phyloP scores from a whole-genome alignment of 2,797 vertebrate species.

The Craterocephalus amniculus region DNA sequence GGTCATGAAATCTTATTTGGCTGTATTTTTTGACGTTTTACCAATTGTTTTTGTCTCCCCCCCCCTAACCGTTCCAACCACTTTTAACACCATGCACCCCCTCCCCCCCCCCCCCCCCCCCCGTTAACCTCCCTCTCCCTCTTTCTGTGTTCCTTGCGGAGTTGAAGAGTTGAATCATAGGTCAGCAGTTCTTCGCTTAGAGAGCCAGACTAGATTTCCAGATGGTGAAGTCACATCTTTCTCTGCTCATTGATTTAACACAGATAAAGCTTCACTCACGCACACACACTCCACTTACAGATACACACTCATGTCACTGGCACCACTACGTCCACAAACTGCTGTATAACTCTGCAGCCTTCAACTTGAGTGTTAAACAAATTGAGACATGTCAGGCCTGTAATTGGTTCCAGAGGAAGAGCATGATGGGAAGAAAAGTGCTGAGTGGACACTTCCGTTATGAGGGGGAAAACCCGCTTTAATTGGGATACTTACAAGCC shows the following conservation, averaged over 20 bases:
- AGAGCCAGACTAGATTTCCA: slow-evolving; percentile 93
- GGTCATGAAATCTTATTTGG: no score
- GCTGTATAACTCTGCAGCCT: not conserved
- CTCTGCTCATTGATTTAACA: slow-evolving; percentile 90
- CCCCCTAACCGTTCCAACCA: slow-evolving; percentile 63
- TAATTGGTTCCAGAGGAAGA: slow-evolving; percentile 55
- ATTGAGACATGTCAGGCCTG: slow-evolving; percentile 41
- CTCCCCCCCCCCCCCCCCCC: slow-evolving; percentile 14
- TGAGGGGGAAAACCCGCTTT: slow-evolving; percentile 45
- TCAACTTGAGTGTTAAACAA: slow-evolving; percentile 23
- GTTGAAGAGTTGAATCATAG: slow-evolving; percentile 92
- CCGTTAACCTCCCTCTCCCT: slow-evolving; percentile 25
- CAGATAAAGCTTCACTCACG: slow-evolving; percentile 29
- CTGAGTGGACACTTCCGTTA: slow-evolving; percentile 70
- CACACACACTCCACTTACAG: not conserved
- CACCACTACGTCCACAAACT: not conserved
- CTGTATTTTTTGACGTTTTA: no score
- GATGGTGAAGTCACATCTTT: slow-evolving; percentile 89
- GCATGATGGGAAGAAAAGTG: slow-evolving; percentile 53
- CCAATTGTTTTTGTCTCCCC: no score
- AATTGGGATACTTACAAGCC: slow-evolving; percentile 30
- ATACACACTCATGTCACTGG: not conserved
- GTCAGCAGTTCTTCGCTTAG: slow-evolving; percentile 87
- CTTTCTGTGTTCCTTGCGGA: slow-evolving; percentile 50
- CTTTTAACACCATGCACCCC: slow-evolving; percentile 10